phyloP scores from a whole-genome alignment of 2,797 vertebrate genomes.

The Eulemur coronatus region DNA sequence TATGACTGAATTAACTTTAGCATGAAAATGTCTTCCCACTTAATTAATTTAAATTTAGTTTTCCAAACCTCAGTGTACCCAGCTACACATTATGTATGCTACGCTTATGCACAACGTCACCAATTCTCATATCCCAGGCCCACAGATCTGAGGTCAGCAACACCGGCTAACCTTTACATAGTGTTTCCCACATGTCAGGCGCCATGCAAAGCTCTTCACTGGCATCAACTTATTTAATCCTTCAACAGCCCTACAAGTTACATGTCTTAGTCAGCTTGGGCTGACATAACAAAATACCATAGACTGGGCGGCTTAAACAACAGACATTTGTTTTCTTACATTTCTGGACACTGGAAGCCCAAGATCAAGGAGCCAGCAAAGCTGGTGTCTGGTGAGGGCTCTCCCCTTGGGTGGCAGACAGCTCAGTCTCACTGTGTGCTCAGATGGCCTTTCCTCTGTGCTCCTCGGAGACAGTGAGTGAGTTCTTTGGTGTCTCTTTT shows the following conservation, averaged over 20 bases:
- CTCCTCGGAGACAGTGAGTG: neutral
- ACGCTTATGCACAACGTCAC: neutral
- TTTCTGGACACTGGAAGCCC: neutral
- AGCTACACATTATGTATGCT: neutral
- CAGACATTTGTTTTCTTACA: neutral
- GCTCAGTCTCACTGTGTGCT: neutral
- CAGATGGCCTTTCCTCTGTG: neutral
- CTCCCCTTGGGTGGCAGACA: neutral
- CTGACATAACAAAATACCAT: neutral
- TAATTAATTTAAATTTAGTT: slow-evolving; percentile 29
- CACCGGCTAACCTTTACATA: neutral
- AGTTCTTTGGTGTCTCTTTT: neutral
- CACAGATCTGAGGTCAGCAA: neutral
- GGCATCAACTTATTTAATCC: neutral
- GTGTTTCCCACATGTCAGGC: neutral
- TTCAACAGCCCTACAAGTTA: neutral
- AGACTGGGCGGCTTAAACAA: neutral
- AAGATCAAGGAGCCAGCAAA: neutral
- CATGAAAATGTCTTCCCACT: neutral
- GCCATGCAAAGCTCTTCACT: neutral
- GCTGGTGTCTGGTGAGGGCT: neutral
- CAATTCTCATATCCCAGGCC: neutral
- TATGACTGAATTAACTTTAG: neutral
- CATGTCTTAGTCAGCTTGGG: neutral
- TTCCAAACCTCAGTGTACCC: neutral